Evolutionary conservation across 1,140 invertebrate species (phyloP).

Genomic region (Heliconius nattereri): DNA sequence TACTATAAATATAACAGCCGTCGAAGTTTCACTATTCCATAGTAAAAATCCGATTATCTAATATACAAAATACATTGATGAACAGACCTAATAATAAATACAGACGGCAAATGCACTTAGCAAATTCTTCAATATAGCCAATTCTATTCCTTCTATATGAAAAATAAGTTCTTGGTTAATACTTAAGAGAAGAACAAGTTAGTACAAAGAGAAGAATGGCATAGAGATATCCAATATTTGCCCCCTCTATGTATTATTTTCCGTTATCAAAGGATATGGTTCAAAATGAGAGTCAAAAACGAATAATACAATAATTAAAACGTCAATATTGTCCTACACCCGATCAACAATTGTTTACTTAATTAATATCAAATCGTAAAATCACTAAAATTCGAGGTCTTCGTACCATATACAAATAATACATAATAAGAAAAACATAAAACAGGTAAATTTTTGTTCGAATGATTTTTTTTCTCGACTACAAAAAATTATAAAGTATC

Average conservation of each 20-base stretch:
- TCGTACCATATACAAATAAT: not conserved
- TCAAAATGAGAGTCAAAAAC: conserved; percentile 13
- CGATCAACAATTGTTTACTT: not conserved
- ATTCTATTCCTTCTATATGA: too few species aligned
- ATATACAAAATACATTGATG: conserved; percentile 49
- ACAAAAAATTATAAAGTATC: not conserved
- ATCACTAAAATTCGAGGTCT: not conserved
- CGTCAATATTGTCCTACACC: conserved; percentile 13
- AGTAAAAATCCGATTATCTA: conserved; percentile 66
- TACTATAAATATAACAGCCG: conserved; percentile 78
- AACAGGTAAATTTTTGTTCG: not conserved
- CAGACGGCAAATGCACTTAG: not conserved
- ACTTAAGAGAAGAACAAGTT: too few species aligned
- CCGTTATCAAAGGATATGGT: not conserved
- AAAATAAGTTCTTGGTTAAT: too few species aligned
- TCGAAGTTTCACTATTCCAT: conserved; percentile 73
- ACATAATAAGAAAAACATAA: not conserved
- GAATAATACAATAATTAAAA: conserved; percentile 15
- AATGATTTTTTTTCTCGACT: not conserved
- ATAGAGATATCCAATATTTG: not conserved
- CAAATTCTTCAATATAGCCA: not conserved
- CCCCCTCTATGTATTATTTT: not conserved
- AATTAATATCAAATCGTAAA: conserved; percentile 2
- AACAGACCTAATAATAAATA: conserved; percentile 15
- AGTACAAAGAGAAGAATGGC: not conserved